Evolutionary conservation across 2,113 vertebrate species (phyloP).

Genomic region (Podarcis cretensis): DNA sequence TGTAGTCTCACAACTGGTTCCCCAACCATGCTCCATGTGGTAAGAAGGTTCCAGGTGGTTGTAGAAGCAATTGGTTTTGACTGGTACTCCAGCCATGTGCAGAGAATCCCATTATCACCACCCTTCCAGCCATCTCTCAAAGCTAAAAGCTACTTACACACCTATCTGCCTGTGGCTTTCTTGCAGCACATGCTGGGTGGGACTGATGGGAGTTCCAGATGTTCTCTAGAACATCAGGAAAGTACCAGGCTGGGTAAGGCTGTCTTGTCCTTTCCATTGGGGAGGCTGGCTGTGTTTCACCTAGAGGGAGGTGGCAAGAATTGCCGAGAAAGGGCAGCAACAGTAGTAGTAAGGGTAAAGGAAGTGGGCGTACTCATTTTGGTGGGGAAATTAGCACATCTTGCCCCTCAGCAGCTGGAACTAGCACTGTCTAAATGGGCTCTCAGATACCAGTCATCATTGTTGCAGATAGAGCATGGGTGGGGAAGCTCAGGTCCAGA

Average conservation of each 20-base stretch:
- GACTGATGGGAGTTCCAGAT: too few relatives aligned
- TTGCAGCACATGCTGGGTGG: neutral
- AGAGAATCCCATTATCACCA: neutral
- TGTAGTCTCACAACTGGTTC: too few relatives aligned
- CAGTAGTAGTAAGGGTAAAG: neutral
- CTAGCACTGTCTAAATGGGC: too few relatives aligned
- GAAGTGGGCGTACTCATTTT: neutral
- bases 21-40: too few relatives aligned
- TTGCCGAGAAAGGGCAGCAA: too few relatives aligned
- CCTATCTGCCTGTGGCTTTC: neutral
- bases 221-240: too few relatives aligned
- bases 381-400: too few relatives aligned
- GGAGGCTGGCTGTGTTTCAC: neutral
- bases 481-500: too few relatives aligned
- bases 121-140: neutral
- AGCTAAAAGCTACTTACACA: neutral
- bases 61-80: neutral
- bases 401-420: too few relatives aligned
- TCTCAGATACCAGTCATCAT: neutral
- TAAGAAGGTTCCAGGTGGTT: neutral
- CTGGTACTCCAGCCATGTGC: neutral
- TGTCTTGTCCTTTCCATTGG: neutral
- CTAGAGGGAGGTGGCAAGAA: neutral
- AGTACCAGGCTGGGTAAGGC: too few relatives aligned
- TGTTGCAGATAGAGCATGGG: too few relatives aligned